Evolutionary conservation across 2,797 vertebrate species (phyloP), one percentile per base, ranked within the genome.

Genomic region (Adelosebastes latens): DNA sequence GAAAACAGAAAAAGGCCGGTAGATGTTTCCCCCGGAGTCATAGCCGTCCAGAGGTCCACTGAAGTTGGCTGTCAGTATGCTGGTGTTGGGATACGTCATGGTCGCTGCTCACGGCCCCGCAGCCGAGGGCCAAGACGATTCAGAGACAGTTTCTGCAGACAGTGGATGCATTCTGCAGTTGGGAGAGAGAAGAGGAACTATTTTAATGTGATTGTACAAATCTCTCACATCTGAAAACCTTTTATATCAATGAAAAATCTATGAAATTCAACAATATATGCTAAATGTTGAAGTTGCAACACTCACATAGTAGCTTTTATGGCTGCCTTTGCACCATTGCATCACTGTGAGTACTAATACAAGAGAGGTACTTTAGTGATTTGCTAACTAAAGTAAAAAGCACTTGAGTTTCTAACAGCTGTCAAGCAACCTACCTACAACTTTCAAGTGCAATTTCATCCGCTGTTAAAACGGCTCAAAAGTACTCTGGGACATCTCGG

Each of bases 1-100:
- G 88, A 98, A 98, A 32, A 98, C 91, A 0, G 98, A 98, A 63
- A 96, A 96, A 0, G 94, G 95, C 1, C 91, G 81, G 8, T 94
- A 93, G 14, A 95, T 82, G 80, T 95, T 94, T 1, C 89, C 90
- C 0, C 93, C 94, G 0, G 89, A 87, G 76, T 95, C 97, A 66
- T 80, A 36, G 86, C 95, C 94, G 32, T 92, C 85, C 18, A 77
- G 9, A 34, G 78, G 52, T 53, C 82, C 89, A 29, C 88, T 94
- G 73, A 86, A 69, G 90, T 96, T 96, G 36, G 88, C 89, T 13
- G 87, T 87, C 62, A 86, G 75, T 12, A 60, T 22, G 82, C 94
- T 96, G 88, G 84, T 25, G 88, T 96, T 96, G 69, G 87, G 85
- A 75, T 93, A 86, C 5, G 94, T 91, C 96, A 96, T 96, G 90